These are phyloP conservation scores for Vulpes ferrilata DNA, from an alignment of 2,113 vertebrate genomes.

Conservation along the genomic window DNA sequence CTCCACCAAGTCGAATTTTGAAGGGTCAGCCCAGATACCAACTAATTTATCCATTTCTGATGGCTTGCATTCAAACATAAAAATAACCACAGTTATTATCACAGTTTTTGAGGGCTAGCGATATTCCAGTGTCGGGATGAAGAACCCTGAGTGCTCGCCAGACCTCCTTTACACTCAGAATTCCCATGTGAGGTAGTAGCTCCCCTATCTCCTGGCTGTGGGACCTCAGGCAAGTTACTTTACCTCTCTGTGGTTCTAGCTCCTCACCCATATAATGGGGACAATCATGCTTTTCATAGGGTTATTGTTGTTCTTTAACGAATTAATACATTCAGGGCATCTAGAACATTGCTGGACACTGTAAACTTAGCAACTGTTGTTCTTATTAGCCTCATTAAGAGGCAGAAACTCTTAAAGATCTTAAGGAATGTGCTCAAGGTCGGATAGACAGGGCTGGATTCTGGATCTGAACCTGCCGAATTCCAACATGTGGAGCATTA, in stretches of 20 bases:
- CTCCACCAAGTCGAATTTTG: not conserved
- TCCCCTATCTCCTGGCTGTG: not conserved
- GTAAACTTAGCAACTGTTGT: not conserved
- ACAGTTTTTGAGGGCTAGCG: not conserved
- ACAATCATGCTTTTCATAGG: not conserved
- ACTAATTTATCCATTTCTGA: not conserved
- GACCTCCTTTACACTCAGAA: not conserved
- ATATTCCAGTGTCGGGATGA: not conserved
- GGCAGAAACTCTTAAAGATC: not conserved
- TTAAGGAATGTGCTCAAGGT: not conserved
- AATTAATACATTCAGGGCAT: not conserved
- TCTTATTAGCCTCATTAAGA: not conserved
- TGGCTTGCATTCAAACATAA: not conserved
- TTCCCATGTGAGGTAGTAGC: not conserved
- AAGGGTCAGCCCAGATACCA: not conserved
- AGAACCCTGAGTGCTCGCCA: not conserved
- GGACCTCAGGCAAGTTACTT: not conserved
- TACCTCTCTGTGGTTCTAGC: not conserved
- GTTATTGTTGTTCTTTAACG: not conserved
- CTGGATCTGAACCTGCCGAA: not conserved
- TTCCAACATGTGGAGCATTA: not conserved
- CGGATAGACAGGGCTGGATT: not conserved
- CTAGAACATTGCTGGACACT: not conserved
- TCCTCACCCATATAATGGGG: not conserved
- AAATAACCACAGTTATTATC: not conserved